Percentiles rank a stretch among this genome's conserved stretches.
Conservation (phyloP, 1,140 invertebrate genomes). For the Bombus breviceps region DNA sequence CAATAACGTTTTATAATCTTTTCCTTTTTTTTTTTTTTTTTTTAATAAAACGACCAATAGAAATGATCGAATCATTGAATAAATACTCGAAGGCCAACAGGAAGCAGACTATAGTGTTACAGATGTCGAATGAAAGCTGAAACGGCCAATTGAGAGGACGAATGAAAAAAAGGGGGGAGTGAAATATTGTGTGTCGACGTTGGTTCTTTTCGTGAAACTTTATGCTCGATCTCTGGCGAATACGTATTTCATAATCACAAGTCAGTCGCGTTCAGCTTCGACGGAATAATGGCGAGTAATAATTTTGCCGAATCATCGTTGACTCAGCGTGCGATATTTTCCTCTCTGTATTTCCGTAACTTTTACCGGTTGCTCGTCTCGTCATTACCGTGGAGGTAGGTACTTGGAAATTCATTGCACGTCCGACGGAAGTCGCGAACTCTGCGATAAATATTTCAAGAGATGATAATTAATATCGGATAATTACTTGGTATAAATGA, state of each 20-base stretch:
- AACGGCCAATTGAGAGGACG: background rate
- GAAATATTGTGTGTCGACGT: slow-evolving; percentile 15
- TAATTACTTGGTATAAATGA: background rate
- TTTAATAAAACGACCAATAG: background rate
- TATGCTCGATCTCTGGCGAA: background rate
- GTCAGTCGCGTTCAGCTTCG: background rate
- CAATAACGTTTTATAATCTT: background rate
- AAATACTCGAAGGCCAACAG: slow-evolving; percentile 21
- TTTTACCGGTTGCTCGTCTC: slow-evolving; percentile 22
- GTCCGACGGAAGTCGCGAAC: slow-evolving; percentile 47
- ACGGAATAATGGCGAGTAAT: background rate
- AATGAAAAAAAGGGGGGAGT: background rate
- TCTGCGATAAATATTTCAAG: slow-evolving; percentile 47
- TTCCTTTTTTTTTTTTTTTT: background rate
- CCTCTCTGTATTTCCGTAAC: slow-evolving; percentile 37
- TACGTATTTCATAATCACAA: slow-evolving; percentile 17
- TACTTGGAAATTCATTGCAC: slow-evolving; percentile 48
- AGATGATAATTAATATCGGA: slow-evolving; percentile 38
- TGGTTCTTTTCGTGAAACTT: slow-evolving; percentile 25
- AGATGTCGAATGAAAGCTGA: slow-evolving; percentile 6
- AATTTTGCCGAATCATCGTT: slow-evolving; percentile 52
- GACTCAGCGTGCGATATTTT: slow-evolving; percentile 48
- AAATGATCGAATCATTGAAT: background rate
- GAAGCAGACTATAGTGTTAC: slow-evolving; percentile 33
- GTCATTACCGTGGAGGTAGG: slow-evolving; percentile 2